Evolutionary conservation across 2,113 vertebrate species (phyloP).

Genomic region (Microtus oregoni): DNA sequence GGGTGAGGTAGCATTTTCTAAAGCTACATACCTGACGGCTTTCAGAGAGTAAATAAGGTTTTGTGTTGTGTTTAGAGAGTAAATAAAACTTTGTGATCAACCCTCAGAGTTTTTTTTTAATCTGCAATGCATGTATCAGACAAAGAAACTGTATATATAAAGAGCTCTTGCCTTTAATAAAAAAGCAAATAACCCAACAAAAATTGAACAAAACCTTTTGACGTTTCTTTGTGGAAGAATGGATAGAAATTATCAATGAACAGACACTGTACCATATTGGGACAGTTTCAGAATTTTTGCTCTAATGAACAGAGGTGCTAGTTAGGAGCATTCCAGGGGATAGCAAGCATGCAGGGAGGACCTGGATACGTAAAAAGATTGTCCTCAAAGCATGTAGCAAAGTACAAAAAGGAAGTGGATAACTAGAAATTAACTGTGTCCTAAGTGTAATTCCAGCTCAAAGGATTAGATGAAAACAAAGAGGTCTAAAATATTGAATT

Average conservation of each 20-base stretch:
- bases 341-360: background rate
- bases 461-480: background rate
- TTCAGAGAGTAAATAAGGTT: background rate
- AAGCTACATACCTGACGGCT: background rate
- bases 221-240: background rate
- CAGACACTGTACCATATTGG: background rate
- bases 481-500: background rate
- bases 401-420: background rate
- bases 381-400: background rate
- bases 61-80: background rate
- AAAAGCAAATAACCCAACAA: background rate
- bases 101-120: background rate
- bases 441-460: background rate
- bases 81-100: too few species aligned
- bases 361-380: background rate
- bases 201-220: constrained; percentile 17
- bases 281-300: background rate
- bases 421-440: constrained; percentile 1
- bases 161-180: background rate
- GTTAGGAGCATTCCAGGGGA: background rate
- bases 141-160: constrained; percentile 32
- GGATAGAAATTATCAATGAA: background rate
- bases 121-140: background rate
- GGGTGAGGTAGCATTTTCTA: background rate
- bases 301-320: background rate